Conservation (phyloP, 2,888 invertebrate genomes). For the Diaprepes abbreviatus region DNA sequence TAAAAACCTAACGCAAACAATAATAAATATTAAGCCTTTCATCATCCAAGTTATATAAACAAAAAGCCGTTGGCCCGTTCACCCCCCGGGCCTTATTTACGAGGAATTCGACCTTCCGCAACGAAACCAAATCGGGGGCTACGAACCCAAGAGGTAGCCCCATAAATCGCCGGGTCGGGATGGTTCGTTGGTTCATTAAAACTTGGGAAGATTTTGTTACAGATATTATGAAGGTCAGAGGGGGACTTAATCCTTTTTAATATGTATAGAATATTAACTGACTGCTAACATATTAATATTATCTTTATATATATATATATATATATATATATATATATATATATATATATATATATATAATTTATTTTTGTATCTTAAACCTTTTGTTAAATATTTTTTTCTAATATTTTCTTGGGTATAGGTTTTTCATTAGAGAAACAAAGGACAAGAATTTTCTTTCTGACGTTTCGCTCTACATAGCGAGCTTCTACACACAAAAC, state of each 20-base stretch:
- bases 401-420: too few relatives aligned
- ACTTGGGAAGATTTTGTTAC: constrained; percentile 40
- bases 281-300: too few relatives aligned
- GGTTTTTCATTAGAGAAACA: too few relatives aligned
- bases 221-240: constrained; percentile 33
- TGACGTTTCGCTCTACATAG: too few relatives aligned
- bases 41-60: constrained; percentile 2
- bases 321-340: too few relatives aligned
- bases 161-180: constrained; percentile 37
- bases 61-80: constrained; percentile 8
- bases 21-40: constrained; percentile 6
- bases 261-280: too few relatives aligned
- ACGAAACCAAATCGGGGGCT: constrained; percentile 46
- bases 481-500: too few relatives aligned
- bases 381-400: too few relatives aligned
- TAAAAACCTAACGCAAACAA: background rate
- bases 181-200: constrained; percentile 45
- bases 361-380: too few relatives aligned
- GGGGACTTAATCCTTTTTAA: background rate
- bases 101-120: constrained; percentile 46
- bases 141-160: constrained; percentile 32
- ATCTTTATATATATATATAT: too few relatives aligned
- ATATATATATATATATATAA: too few relatives aligned
- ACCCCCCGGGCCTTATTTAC: constrained; percentile 40
- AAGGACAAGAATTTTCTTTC: too few relatives aligned